Evolutionary conservation across 2,113 vertebrate genomes (phyloP).

Genomic region (Vulpes ferrilata): DNA sequence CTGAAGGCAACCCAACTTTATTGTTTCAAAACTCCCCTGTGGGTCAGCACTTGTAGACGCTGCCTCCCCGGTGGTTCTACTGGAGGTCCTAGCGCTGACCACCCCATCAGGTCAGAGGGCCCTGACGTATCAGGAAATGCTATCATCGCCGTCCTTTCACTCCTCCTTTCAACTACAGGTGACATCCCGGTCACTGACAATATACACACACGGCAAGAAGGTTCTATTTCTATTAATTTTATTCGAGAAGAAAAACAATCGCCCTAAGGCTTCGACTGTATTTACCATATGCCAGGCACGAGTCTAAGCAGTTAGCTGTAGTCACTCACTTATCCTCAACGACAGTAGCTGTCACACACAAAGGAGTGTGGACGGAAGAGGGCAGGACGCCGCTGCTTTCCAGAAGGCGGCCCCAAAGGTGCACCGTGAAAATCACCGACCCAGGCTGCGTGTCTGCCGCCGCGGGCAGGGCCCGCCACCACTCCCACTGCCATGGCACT

Average conservation of each 20-base stretch:
- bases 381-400: not conserved
- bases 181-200: not conserved
- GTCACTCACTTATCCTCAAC: not conserved
- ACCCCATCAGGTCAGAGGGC: not conserved
- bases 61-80: accelerated
- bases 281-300: not conserved
- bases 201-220: not conserved
- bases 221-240: not conserved
- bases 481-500: not conserved
- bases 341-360: not conserved
- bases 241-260: not conserved
- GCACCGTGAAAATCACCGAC: not conserved
- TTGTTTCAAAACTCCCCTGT: not conserved
- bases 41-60: not conserved
- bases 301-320: not conserved
- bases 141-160: not conserved
- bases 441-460: not conserved
- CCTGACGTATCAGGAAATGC: not conserved
- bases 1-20: not conserved
- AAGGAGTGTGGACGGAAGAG: not conserved
- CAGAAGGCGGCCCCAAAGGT: not conserved
- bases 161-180: not conserved
- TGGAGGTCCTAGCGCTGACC: not conserved
- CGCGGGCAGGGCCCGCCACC: not conserved
- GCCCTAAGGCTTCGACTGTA: not conserved